These are phyloP conservation scores for Cryptoleucopteryx plumbea DNA, from an alignment of 2,113 vertebrate genomes.

Conservation along the genomic window DNA sequence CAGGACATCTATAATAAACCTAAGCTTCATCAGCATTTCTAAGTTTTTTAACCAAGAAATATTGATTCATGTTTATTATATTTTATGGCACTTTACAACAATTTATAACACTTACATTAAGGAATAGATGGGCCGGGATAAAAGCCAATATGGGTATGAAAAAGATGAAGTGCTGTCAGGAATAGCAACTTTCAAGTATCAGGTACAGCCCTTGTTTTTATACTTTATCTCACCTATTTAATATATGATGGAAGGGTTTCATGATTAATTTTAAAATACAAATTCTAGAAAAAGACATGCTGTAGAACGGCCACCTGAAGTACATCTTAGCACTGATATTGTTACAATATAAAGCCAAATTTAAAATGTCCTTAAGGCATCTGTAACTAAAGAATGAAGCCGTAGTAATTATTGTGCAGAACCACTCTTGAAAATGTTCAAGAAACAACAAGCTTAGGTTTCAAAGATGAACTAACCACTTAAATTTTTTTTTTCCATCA, in stretches of 20 bases:
- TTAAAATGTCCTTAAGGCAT: neutral
- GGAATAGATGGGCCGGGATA: conserved; percentile 74
- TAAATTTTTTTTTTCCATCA: neutral
- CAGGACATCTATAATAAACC: conserved; percentile 59
- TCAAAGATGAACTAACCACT: neutral
- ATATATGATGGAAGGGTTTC: conserved; percentile 12
- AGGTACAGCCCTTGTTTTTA: conserved; percentile 64
- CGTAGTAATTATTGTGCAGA: neutral
- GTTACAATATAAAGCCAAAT: neutral
- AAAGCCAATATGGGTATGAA: conserved; percentile 72
- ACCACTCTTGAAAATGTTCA: neutral
- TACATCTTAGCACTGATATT: neutral
- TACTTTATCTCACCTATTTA: conserved; percentile 50
- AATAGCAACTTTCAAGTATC: conserved; percentile 64
- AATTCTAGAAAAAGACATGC: neutral
- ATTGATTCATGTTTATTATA: conserved; percentile 81
- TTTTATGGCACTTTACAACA: conserved; percentile 75
- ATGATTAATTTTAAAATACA: conserved; percentile 24
- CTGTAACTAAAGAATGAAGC: neutral
- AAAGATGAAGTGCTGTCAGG: conserved; percentile 73
- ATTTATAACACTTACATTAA: conserved; percentile 82
- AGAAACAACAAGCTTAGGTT: neutral
- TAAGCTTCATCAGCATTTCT: conserved; percentile 74
- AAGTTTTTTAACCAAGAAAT: conserved; percentile 78
- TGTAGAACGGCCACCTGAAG: neutral